These are phyloP conservation scores for Sebastes fasciatus DNA, from an alignment of 2,113 vertebrate species.

Conservation along the genomic window DNA sequence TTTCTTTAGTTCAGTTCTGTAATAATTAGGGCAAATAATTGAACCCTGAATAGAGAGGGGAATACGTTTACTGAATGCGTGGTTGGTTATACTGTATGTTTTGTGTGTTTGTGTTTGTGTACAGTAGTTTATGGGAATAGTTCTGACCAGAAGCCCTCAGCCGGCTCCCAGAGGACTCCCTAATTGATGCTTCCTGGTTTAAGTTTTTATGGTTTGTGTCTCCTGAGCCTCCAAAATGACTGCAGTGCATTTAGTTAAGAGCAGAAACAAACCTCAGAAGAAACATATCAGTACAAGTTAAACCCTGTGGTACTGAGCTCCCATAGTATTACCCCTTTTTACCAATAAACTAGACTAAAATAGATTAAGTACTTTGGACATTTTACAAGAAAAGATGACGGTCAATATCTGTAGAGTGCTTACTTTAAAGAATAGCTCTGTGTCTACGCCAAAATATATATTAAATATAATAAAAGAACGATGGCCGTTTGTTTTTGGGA, in stretches of 20 bases:
- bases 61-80: no score
- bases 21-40: neutral
- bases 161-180: constrained; percentile 48
- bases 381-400: no score
- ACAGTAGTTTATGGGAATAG: constrained; percentile 58
- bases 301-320: neutral
- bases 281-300: neutral
- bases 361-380: no score
- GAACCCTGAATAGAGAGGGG: no score
- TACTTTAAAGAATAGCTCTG: no score
- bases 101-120: constrained; percentile 36
- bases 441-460: no score
- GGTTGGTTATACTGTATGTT: constrained; percentile 7
- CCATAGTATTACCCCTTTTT: neutral
- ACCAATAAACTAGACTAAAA: neutral
- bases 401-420: no score
- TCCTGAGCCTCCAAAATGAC: constrained; percentile 31
- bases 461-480: no score
- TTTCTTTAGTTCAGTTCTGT: neutral
- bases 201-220: constrained; percentile 22
- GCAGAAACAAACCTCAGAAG: constrained; percentile 13
- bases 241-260: constrained; percentile 29
- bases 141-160: constrained; percentile 55
- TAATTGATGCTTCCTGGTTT: constrained; percentile 61
- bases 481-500: no score